Conservation (phyloP, 2,797 vertebrate genomes). For the Rhinoraja longicauda region DNA sequence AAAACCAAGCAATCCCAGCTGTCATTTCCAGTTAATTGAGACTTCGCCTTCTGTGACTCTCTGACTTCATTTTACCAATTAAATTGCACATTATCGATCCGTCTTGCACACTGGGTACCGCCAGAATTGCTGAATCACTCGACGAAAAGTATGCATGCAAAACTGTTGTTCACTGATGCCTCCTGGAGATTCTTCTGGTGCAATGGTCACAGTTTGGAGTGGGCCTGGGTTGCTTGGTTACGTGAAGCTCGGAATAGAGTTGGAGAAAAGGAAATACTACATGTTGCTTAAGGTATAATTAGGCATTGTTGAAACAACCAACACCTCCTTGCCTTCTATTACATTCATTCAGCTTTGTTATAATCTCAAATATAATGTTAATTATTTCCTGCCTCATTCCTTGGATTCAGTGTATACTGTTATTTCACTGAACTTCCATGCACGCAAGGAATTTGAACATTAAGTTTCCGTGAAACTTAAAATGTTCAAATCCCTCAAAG, state of each 20-base stretch:
- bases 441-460: too few relatives aligned
- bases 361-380: not conserved
- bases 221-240: constrained; percentile 12
- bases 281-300: not conserved
- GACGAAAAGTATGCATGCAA: not conserved
- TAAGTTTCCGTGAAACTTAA: too few relatives aligned
- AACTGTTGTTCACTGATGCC: too few relatives aligned
- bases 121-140: not conserved
- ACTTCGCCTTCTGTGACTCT: not conserved
- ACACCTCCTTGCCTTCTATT: not conserved
- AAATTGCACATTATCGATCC: too few relatives aligned
- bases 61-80: not conserved
- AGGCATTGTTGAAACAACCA: not conserved
- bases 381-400: not conserved
- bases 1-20: not conserved
- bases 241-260: not conserved
- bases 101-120: not conserved
- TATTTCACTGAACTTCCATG: too few relatives aligned
- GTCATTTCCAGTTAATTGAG: not conserved
- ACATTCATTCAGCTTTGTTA: not conserved
- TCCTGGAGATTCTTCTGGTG: not conserved
- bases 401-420: too few relatives aligned
- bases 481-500: too few relatives aligned
- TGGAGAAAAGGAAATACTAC: not conserved
- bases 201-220: not conserved